Conservation (phyloP, 2,888 invertebrate genomes). For the Drosophila falleni region DNA sequence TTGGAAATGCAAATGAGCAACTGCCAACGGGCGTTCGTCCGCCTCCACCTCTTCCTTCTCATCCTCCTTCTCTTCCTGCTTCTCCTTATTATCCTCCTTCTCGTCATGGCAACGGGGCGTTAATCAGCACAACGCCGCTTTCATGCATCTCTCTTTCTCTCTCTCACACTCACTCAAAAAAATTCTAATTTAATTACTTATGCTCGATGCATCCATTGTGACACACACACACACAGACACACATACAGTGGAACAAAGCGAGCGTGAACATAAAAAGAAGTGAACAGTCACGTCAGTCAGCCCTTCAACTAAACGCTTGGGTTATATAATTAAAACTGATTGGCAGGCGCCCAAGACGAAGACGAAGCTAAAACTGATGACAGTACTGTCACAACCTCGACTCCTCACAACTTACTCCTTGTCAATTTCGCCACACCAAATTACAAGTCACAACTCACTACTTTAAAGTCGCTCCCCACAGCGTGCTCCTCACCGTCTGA, state of each 20-base stretch:
- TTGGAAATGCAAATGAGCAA: constrained; percentile 77
- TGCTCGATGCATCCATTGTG: constrained; percentile 83
- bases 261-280: constrained; percentile 69
- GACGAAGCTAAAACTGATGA: background rate
- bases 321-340: constrained; percentile 73
- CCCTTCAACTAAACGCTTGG: constrained; percentile 44
- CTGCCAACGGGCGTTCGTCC: constrained; percentile 41
- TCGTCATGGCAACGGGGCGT: constrained; percentile 72
- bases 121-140: constrained; percentile 68
- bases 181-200: constrained; percentile 85
- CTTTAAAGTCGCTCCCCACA: background rate
- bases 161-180: constrained; percentile 41
- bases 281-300: constrained; percentile 50
- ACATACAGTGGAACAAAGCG: constrained; percentile 47
- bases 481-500: background rate
- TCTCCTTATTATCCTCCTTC: background rate
- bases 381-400: constrained; percentile 1
- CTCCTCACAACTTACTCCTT: background rate
- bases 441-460: background rate
- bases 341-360: constrained; percentile 48
- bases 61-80: background rate
- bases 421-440: background rate
- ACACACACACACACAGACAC: constrained; percentile 9
- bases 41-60: background rate
- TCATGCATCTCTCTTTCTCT: constrained; percentile 60